Conservation (phyloP, 1,140 invertebrate genomes). For the silkworm (Bombyx mori) region DNA sequence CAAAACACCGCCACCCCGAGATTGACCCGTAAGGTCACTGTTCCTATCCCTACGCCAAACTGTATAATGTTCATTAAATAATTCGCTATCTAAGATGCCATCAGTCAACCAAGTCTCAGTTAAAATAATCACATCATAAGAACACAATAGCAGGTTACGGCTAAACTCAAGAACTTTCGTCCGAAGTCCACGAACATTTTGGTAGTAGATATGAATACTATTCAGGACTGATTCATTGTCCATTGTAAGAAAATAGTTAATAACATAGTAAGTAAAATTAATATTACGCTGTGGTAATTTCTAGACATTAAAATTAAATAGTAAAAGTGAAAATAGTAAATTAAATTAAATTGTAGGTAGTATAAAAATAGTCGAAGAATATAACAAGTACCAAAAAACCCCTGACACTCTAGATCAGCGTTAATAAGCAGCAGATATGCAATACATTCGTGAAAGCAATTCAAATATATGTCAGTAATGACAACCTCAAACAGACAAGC, state of each 20-base stretch:
- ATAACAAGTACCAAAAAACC: neutral
- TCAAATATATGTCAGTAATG: no score
- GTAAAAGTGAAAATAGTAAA: no score
- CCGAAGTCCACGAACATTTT: constrained; percentile 13
- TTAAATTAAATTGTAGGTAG: constrained; percentile 5
- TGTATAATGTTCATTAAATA: constrained; percentile 18
- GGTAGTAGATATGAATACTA: constrained; percentile 1
- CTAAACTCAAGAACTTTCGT: constrained; percentile 16
- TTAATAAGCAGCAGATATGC: no score
- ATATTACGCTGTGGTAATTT: no score
- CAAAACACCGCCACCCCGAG: constrained; percentile 12
- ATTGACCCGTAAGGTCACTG: constrained; percentile 9
- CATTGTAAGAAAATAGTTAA: no score
- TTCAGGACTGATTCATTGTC: constrained; percentile 3
- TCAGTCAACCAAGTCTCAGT: constrained; percentile 20
- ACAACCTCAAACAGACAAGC: no score
- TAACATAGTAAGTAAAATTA: no score
- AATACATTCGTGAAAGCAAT: no score
- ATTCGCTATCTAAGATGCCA: constrained; percentile 10
- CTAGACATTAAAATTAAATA: no score
- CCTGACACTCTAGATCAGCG: no score
- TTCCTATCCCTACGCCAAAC: constrained; percentile 20
- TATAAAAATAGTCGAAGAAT: neutral
- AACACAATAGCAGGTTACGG: constrained; percentile 12
- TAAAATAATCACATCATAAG: constrained; percentile 16